A percentile compares a stretch with the other conserved stretches of the same genome.
These are phyloP conservation scores for Phalera bucephala DNA, from an alignment of 2,888 invertebrate genomes.

Conservation along the genomic window DNA sequence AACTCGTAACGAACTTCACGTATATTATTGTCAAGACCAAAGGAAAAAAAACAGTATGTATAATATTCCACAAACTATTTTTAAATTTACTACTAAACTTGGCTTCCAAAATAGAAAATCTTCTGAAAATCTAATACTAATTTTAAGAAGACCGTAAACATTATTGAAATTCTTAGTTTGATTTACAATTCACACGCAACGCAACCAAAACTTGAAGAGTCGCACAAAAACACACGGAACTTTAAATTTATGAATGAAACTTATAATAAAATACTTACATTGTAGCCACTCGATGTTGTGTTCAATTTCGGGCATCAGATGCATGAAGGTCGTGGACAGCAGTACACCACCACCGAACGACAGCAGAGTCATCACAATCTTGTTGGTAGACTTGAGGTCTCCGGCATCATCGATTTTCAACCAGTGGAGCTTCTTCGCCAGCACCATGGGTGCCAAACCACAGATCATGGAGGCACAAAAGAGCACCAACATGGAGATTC, in stretches of 20 bases:
- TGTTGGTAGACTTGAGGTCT: constrained; percentile 72
- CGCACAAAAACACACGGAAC: no score
- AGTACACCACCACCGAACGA: constrained; percentile 94
- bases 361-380: constrained; percentile 84
- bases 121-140: no score
- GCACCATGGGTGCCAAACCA: constrained; percentile 88
- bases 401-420: constrained; percentile 71
- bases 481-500: constrained; percentile 90
- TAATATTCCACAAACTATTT: no score
- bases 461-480: constrained; percentile 89
- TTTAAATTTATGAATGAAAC: neutral
- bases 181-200: neutral
- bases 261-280: constrained; percentile 50
- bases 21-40: no score
- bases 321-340: constrained; percentile 91
- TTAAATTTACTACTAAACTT: no score
- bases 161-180: neutral
- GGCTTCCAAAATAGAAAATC: no score
- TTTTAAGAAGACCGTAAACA: no score
- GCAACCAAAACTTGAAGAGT: no score
- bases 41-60: no score
- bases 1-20: no score
- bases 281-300: constrained; percentile 86
- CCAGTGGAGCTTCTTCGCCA: constrained; percentile 87
- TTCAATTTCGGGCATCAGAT: constrained; percentile 90